Conservation (phyloP, 2,797 vertebrate species). For the Synaphobranchus kaupii region DNA sequence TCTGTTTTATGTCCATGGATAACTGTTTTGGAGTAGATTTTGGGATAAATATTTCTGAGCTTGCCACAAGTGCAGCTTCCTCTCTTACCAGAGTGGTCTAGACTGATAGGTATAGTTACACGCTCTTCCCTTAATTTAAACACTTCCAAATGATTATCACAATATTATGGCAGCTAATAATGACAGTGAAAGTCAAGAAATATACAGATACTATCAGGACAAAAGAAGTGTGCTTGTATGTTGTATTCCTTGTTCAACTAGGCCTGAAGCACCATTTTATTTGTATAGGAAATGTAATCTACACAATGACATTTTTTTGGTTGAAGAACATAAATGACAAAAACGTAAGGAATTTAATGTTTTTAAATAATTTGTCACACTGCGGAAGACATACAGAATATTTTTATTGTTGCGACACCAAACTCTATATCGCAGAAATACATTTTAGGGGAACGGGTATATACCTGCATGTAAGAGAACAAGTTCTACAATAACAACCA, state of each 20-base stretch:
- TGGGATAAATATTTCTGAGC: not conserved
- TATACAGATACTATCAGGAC: not conserved
- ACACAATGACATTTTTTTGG: not conserved
- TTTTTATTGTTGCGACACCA: not conserved
- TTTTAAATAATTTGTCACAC: not conserved
- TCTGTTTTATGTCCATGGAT: slow-evolving; percentile 33
- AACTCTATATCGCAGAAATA: not conserved
- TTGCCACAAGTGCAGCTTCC: not conserved
- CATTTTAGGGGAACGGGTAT: not conserved
- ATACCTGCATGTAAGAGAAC: not conserved
- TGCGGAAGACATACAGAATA: not conserved
- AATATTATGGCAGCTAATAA: slow-evolving; percentile 5
- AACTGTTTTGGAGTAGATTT: slow-evolving; percentile 4
- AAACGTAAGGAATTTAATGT: not conserved
- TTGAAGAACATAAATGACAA: too few relatives aligned
- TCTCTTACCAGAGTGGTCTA: not conserved
- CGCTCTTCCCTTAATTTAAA: not conserved
- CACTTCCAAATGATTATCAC: not conserved
- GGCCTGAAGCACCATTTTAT: not conserved
- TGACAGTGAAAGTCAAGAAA: not conserved
- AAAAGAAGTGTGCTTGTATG: not conserved
- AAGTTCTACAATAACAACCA: not conserved
- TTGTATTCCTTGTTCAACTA: not conserved
- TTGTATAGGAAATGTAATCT: not conserved
- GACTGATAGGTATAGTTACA: slow-evolving; percentile 1